Evolutionary conservation across 1,140 invertebrate genomes (phyloP).

Genomic region (Mactra quadrangularis): DNA sequence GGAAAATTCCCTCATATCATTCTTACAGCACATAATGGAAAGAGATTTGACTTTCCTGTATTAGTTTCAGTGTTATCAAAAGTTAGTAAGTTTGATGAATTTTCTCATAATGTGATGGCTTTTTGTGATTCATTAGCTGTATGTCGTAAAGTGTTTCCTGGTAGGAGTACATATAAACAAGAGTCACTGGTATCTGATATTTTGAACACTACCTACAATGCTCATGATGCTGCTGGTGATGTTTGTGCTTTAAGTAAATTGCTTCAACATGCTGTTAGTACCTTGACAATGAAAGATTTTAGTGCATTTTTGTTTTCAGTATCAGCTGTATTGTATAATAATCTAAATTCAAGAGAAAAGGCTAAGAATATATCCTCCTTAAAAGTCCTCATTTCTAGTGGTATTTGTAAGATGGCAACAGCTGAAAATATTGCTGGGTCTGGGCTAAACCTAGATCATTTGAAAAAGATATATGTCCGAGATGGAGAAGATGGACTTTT

Average conservation of each 20-base stretch:
- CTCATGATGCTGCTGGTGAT: conserved; percentile 3
- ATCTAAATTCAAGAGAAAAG: not conserved
- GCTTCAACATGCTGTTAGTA: not conserved
- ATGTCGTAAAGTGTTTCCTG: not conserved
- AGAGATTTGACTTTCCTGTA: conserved; percentile 15
- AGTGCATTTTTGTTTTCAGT: too few species aligned
- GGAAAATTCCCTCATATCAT: not conserved
- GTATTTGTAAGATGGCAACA: not conserved
- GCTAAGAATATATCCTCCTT: not conserved
- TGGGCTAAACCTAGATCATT: not conserved
- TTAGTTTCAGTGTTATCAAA: not conserved
- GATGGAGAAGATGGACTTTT: conserved; percentile 5
- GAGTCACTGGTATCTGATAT: not conserved
- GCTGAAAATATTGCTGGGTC: conserved; percentile 12
- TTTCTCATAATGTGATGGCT: not conserved
- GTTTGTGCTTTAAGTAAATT: not conserved
- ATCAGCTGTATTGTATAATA: too few species aligned
- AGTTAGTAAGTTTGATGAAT: not conserved
- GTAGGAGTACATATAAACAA: not conserved
- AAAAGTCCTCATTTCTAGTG: not conserved
- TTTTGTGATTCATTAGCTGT: not conserved
- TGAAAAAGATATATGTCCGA: not conserved
- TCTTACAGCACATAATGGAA: conserved; percentile 13
- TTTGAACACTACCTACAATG: not conserved
- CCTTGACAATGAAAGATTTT: too few species aligned